A percentile compares a stretch with the other conserved stretches of the same genome.
Evolutionary conservation across 1,140 invertebrate genomes (phyloP).

Genomic region (Lerema accius): DNA sequence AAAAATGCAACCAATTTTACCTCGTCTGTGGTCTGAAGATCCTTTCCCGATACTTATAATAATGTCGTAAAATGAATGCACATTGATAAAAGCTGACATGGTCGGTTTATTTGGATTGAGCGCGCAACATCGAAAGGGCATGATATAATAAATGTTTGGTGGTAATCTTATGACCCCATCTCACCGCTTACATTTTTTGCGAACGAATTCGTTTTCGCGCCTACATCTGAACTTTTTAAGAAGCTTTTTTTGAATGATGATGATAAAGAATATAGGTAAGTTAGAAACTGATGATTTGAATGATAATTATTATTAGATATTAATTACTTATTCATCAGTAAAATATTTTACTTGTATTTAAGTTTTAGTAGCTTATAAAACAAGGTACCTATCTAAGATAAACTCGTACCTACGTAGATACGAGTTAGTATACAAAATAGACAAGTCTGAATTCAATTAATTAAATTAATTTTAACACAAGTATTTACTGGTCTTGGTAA

Average conservation of each 20-base stretch:
- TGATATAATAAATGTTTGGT: slow-evolving; percentile 49
- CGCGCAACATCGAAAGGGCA: slow-evolving; percentile 18
- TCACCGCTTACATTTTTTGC: slow-evolving; percentile 32
- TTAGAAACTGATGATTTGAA: slow-evolving; percentile 71
- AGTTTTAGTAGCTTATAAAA: too few species aligned
- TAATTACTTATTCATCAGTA: too few species aligned
- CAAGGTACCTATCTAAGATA: too few species aligned
- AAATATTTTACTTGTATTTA: too few species aligned
- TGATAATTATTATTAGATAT: too few species aligned
- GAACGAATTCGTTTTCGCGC: slow-evolving; percentile 39
- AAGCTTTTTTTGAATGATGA: slow-evolving; percentile 39
- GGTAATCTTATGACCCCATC: slow-evolving; percentile 60
- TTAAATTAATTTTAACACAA: too few species aligned
- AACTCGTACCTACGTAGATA: too few species aligned
- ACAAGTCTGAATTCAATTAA: too few species aligned
- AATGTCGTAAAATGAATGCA: slow-evolving; percentile 26
- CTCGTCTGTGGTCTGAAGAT: neutral
- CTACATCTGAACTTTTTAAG: slow-evolving; percentile 55
- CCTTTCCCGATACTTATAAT: slow-evolving; percentile 15
- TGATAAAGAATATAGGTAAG: too few species aligned
- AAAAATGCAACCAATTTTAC: too few species aligned
- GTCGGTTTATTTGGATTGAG: slow-evolving; percentile 24
- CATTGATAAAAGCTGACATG: slow-evolving; percentile 18
- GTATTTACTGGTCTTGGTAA: too few species aligned
- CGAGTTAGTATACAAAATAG: too few species aligned